A percentile compares a stretch with the other conserved stretches of the same genome.
phyloP scores from a whole-genome alignment of 2,113 vertebrate genomes.

The Phalacrocorax brasilianus region DNA sequence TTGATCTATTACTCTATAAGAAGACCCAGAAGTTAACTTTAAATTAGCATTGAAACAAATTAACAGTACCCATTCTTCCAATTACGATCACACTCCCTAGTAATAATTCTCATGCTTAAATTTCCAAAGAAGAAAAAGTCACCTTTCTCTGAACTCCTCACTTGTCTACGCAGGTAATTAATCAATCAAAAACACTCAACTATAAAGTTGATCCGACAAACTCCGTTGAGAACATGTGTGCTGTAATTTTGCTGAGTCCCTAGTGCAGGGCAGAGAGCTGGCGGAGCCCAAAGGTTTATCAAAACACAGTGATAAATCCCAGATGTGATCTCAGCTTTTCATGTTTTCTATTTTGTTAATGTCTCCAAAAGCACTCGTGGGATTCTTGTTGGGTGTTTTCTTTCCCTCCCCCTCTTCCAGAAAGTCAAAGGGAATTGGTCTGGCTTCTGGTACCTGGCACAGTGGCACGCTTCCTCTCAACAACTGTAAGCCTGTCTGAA shows the following conservation, averaged over 20 bases:
- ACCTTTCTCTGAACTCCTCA: slow-evolving; percentile 25
- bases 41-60: background rate
- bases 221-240: background rate
- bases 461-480: slow-evolving; percentile 49
- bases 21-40: background rate
- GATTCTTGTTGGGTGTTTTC: slow-evolving; percentile 19
- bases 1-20: background rate
- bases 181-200: background rate
- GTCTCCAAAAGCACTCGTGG: background rate
- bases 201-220: background rate
- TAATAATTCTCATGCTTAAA: background rate
- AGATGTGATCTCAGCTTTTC: background rate
- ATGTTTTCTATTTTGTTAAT: slow-evolving; percentile 25
- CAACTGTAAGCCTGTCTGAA: slow-evolving; percentile 66
- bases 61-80: background rate
- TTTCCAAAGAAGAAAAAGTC: background rate
- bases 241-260: background rate
- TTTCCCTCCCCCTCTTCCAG: slow-evolving; percentile 7
- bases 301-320: slow-evolving; percentile 50
- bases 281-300: slow-evolving; percentile 21
- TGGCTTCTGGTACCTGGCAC: slow-evolving; percentile 59
- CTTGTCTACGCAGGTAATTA: background rate
- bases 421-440: slow-evolving; percentile 58
- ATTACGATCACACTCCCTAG: background rate
- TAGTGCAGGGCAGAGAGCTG: background rate